A percentile compares a stretch with the other conserved stretches of the same genome.
These are phyloP conservation scores for Poecilia wingei DNA, from an alignment of 2,797 vertebrate genomes.

Conservation along the genomic window DNA sequence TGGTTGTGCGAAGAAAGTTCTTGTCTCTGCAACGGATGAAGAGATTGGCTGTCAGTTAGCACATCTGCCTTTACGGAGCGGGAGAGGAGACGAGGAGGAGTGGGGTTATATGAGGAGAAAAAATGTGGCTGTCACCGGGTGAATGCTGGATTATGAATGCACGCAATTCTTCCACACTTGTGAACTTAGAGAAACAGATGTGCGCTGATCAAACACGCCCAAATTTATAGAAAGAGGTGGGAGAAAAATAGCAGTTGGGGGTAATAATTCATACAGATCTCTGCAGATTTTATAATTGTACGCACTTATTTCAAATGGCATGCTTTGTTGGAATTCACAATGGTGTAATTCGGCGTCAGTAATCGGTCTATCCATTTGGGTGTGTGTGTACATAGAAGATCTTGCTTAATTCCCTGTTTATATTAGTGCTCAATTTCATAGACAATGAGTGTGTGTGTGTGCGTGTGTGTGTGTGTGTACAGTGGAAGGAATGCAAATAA, in stretches of 20 bases:
- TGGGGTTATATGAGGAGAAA: conserved; percentile 1
- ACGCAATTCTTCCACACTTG: conserved; percentile 43
- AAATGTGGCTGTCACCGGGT: conserved; percentile 47
- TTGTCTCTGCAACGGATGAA: conserved; percentile 57
- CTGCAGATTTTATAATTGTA: conserved; percentile 44
- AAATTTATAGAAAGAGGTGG: conserved; percentile 32
- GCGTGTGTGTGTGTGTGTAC: conserved; percentile 38
- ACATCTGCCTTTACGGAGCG: conserved; percentile 67
- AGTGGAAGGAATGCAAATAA: conserved; percentile 34
- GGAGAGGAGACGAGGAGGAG: conserved; percentile 26
- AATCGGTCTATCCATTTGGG: conserved; percentile 37
- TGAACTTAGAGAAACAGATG: conserved; percentile 64
- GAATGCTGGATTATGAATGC: conserved; percentile 38
- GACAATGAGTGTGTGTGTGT: conserved; percentile 44
- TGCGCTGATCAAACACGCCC: conserved; percentile 44
- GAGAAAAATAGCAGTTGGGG: conserved; percentile 26
- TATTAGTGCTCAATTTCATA: conserved; percentile 50
- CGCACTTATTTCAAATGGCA: conserved; percentile 32
- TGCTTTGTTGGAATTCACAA: conserved; percentile 51
- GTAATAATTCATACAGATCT: conserved; percentile 42
- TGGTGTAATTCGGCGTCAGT: conserved; percentile 42
- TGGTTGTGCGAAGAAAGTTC: conserved; percentile 40
- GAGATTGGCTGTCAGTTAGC: conserved; percentile 50
- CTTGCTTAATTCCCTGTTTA: conserved; percentile 66
- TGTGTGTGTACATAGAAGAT: conserved; percentile 47